These are phyloP conservation scores for Propsilocerus akamusi DNA, from an alignment of 1,140 invertebrate genomes.

Conservation along the genomic window DNA sequence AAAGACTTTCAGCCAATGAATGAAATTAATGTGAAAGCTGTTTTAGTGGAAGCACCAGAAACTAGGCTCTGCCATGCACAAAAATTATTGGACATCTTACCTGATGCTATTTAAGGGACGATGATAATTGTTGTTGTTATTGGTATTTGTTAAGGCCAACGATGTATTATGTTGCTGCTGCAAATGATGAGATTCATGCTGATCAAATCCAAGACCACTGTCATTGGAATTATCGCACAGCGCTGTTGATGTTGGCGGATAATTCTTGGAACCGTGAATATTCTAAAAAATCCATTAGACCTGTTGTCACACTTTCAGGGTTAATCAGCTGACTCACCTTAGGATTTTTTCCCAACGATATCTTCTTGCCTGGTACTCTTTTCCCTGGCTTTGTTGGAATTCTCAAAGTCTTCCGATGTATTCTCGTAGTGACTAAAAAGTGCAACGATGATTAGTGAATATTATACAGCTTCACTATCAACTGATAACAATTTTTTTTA, in stretches of 20 bases:
- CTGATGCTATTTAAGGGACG: neutral
- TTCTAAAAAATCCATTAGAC: neutral
- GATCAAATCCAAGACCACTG: constrained; percentile 59
- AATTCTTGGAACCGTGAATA: constrained; percentile 14
- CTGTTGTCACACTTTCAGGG: neutral
- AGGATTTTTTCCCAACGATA: constrained; percentile 28
- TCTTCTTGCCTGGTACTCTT: constrained; percentile 28
- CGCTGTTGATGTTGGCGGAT: constrained; percentile 19
- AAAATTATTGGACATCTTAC: neutral
- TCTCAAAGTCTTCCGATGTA: constrained; percentile 37
- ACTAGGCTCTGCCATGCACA: no score
- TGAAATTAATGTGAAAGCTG: no score
- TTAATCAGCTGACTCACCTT: constrained; percentile 14
- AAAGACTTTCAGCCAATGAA: no score
- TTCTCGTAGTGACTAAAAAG: constrained; percentile 26
- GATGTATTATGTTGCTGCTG: neutral
- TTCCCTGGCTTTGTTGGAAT: constrained; percentile 29
- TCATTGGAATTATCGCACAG: constrained; percentile 68
- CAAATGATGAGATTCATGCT: constrained; percentile 18
- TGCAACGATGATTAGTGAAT: no score
- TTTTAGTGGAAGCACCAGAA: no score
- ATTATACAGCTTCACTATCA: no score
- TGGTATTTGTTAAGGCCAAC: constrained; percentile 8
- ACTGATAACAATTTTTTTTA: no score
- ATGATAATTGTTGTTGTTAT: neutral